These are phyloP conservation scores for Etheostoma spectabile DNA, from an alignment of 2,113 vertebrate genomes.

Conservation along the genomic window DNA sequence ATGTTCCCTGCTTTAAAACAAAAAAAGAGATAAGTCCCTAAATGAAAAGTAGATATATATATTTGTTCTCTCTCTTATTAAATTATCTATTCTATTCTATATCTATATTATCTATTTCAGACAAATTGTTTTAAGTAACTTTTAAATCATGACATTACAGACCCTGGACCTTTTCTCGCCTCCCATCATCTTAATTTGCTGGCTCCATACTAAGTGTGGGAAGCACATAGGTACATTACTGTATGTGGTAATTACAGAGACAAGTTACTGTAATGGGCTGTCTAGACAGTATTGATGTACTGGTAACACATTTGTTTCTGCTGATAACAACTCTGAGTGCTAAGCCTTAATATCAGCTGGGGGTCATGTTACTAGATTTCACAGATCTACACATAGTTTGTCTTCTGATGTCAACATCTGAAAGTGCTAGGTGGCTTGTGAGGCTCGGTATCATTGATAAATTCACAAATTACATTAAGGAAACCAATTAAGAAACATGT, in stretches of 20 bases:
- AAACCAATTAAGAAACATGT: background rate
- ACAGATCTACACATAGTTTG: background rate
- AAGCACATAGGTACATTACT: slow-evolving; percentile 12
- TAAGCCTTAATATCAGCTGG: background rate
- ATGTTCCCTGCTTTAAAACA: no score
- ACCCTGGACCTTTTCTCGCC: background rate
- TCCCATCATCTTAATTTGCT: slow-evolving; percentile 18
- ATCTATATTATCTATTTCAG: no score
- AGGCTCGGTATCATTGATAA: background rate
- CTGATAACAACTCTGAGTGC: slow-evolving; percentile 13
- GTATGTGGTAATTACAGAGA: slow-evolving; percentile 26
- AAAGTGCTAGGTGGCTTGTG: background rate
- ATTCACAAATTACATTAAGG: slow-evolving; percentile 1
- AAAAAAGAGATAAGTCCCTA: background rate
- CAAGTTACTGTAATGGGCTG: slow-evolving; percentile 27
- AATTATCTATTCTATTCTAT: no score
- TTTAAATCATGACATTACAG: background rate
- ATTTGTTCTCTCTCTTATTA: background rate
- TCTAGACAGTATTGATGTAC: slow-evolving; percentile 35
- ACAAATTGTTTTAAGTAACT: background rate
- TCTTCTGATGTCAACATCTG: background rate
- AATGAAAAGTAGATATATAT: background rate
- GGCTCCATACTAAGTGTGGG: background rate
- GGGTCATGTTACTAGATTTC: slow-evolving; percentile 1
- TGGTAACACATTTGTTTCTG: slow-evolving; percentile 16